Conservation (phyloP, 2,113 vertebrate species). For the Syrmaticus mikado region DNA sequence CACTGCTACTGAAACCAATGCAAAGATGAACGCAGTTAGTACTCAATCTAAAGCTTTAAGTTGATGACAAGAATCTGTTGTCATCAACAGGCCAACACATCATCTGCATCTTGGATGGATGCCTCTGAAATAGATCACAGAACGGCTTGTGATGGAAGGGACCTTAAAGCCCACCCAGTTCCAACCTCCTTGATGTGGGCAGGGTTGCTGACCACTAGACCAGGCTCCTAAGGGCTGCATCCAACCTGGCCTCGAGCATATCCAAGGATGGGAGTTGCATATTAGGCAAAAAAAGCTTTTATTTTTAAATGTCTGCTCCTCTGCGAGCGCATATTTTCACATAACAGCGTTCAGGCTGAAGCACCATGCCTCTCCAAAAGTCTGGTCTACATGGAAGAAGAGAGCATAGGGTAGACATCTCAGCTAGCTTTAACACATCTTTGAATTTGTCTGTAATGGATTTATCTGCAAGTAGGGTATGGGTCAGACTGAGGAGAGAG, state of each 20-base stretch:
- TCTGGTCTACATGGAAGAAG: neutral
- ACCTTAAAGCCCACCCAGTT: neutral
- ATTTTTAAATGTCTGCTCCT: neutral
- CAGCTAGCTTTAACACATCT: neutral
- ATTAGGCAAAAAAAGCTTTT: neutral
- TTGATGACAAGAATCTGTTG: neutral
- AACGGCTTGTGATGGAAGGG: neutral
- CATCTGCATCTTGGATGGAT: neutral
- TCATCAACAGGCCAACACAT: neutral
- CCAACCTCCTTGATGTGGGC: no score
- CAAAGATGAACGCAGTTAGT: neutral
- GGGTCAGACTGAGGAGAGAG: neutral
- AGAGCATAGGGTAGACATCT: rapidly evolving
- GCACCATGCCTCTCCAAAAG: rapidly evolving
- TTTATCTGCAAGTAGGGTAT: neutral
- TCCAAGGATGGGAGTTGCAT: neutral
- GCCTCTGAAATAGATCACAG: neutral
- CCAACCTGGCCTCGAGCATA: neutral
- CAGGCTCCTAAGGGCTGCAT: neutral
- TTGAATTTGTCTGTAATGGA: neutral
- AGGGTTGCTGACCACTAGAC: neutral
- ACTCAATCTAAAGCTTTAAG: neutral
- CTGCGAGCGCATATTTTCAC: neutral
- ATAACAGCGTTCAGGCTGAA: neutral
- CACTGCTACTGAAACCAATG: neutral